These are phyloP conservation scores for Sminthurides aquaticus DNA, from an alignment of 2,888 invertebrate species.

Conservation along the genomic window DNA sequence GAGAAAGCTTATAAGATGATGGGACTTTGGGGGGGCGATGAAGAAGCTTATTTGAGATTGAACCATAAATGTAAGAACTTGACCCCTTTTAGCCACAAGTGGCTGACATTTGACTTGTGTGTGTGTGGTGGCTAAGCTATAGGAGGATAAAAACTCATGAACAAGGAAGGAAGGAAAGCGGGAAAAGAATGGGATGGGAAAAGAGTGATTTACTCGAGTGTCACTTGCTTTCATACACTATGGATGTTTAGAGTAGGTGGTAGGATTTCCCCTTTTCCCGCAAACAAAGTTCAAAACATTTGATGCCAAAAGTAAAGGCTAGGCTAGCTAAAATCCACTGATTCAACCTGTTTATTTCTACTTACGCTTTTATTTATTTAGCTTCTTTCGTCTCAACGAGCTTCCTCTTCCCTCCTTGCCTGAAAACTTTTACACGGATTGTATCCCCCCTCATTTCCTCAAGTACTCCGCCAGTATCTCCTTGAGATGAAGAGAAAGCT, in stretches of 20 bases:
- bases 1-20: background rate
- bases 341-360: background rate
- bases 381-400: too few relatives aligned
- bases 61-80: background rate
- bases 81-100: background rate
- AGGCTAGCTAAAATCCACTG: background rate
- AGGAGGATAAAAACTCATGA: too few relatives aligned
- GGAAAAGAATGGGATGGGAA: background rate
- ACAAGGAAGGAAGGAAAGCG: background rate
- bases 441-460: too few relatives aligned
- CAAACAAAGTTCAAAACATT: background rate
- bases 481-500: too few relatives aligned
- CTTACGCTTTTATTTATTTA: background rate
- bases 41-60: background rate
- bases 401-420: too few relatives aligned
- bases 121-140: too few relatives aligned
- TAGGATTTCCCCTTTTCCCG: too few relatives aligned
- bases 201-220: background rate
- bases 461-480: too few relatives aligned
- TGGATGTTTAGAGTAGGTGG: background rate
- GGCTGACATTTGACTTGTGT: background rate
- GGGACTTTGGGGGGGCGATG: background rate
- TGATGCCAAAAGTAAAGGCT: background rate
- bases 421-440: too few relatives aligned
- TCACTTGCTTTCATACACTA: background rate